Conservation (phyloP, 2,797 vertebrate species). For the Helarctos malayanus region DNA sequence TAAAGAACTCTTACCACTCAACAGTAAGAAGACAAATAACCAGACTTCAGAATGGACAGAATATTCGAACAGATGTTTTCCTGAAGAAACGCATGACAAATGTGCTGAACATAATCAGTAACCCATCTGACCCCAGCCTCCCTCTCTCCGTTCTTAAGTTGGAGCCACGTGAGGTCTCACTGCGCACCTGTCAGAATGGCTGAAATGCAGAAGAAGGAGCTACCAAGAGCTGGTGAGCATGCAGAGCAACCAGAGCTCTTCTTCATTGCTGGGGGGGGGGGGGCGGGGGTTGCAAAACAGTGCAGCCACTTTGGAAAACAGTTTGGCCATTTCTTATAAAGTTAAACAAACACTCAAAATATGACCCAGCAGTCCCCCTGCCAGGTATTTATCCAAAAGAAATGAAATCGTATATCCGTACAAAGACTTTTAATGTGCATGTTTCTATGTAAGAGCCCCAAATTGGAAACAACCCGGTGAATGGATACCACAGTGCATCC, state of each 20-base stretch:
- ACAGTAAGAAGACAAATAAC: background rate
- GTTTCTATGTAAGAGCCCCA: background rate
- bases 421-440: constrained; percentile 17
- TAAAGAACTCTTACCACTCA: background rate
- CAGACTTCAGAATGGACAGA: background rate
- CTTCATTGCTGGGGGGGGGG: background rate
- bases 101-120: background rate
- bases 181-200: background rate
- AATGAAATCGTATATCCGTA: background rate
- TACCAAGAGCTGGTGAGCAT: background rate
- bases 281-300: background rate
- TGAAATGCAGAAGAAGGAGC: background rate
- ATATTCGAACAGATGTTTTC: background rate
- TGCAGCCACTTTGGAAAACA: background rate
- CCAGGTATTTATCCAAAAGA: background rate
- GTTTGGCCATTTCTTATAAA: background rate
- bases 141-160: background rate
- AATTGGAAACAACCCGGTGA: background rate
- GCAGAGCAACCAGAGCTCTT: background rate
- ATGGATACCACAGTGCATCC: rapidly evolving
- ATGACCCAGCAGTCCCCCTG: background rate
- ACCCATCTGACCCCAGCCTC: background rate
- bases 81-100: background rate
- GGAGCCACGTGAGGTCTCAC: background rate
- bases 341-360: background rate